A percentile compares a stretch with the other conserved stretches of the same genome.
phyloP scores from a whole-genome alignment of 53 echinoderm and acorn worm genomes.

The Zoroaster sp. region DNA sequence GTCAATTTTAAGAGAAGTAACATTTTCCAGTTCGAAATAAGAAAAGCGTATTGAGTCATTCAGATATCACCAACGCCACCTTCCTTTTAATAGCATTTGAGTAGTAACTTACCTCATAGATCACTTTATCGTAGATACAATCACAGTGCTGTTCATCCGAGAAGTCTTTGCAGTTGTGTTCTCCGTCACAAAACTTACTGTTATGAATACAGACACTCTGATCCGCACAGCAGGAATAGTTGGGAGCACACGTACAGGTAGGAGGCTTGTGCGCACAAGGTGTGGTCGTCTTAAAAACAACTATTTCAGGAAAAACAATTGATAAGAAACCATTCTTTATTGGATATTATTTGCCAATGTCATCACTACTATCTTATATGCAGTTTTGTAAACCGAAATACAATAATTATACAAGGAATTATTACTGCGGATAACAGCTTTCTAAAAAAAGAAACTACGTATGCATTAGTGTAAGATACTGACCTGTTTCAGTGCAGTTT shows the following conservation, averaged over 20 bases:
- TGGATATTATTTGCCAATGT: no score
- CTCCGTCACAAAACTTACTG: conserved; percentile 51
- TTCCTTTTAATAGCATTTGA: no score
- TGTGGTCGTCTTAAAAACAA: background rate
- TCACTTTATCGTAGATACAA: conserved; percentile 50
- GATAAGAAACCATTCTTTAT: no score
- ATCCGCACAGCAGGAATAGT: conserved; percentile 52
- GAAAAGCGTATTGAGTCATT: background rate
- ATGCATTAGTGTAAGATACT: background rate
- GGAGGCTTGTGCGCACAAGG: conserved; percentile 20
- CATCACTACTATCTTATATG: no score
- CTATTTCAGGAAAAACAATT: background rate
- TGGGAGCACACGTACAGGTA: conserved; percentile 61
- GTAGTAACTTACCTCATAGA: background rate
- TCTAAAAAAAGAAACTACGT: no score
- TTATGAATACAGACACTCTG: conserved; percentile 56
- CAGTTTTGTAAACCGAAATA: no score
- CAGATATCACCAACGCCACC: no score
- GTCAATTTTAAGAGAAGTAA: no score
- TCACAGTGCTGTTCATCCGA: conserved; percentile 71
- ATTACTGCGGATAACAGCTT: no score
- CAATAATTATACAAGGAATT: no score
- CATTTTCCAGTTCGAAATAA: no score
- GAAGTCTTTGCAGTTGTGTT: conserved; percentile 49
- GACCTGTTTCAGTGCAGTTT: conserved; percentile 44